Conservation (phyloP, 2,797 vertebrate species). For the Pipistrellus nathusii region DNA sequence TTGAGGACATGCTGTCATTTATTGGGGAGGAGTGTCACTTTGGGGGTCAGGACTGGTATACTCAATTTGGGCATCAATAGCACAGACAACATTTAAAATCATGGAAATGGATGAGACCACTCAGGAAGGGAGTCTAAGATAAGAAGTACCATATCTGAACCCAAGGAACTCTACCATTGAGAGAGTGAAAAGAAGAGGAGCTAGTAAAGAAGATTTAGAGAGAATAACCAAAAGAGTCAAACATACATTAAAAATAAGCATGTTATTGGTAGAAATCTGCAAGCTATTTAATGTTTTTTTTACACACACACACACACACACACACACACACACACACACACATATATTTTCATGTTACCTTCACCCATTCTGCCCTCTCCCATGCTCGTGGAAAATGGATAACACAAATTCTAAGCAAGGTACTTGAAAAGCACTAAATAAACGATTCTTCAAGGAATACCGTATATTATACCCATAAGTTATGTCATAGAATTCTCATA, state of each 20-base stretch:
- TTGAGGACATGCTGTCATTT: neutral
- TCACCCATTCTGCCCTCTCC: neutral
- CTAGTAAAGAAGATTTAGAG: neutral
- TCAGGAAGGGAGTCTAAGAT: neutral
- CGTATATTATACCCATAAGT: neutral
- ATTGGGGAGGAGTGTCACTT: neutral
- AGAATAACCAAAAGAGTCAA: neutral
- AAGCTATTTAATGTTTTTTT: slow-evolving; percentile 21
- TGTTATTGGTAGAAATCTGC: neutral
- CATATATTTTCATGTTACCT: neutral
- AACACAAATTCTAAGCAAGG: neutral
- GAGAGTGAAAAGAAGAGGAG: neutral
- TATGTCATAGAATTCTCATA: slow-evolving; percentile 9
- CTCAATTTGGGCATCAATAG: neutral
- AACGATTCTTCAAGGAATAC: neutral
- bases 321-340: neutral
- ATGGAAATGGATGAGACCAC: neutral
- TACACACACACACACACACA: neutral
- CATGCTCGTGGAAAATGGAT: neutral
- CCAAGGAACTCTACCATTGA: neutral
- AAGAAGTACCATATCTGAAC: neutral
- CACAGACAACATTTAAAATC: neutral
- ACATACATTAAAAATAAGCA: neutral
- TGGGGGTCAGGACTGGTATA: neutral
- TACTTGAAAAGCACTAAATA: neutral